Evolutionary conservation across 2,797 vertebrate genomes (phyloP).

Genomic region (Eleutherodactylus coqui): DNA sequence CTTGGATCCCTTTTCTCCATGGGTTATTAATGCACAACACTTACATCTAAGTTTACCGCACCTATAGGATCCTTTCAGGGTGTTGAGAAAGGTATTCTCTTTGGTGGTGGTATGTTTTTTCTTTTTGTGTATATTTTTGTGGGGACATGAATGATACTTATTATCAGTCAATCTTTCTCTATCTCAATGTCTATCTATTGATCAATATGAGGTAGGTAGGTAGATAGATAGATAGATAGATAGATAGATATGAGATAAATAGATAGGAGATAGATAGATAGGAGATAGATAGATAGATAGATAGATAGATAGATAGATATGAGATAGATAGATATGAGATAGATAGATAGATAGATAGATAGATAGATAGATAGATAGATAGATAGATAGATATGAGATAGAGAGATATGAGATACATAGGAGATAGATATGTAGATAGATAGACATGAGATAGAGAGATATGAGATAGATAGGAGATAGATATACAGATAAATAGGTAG

Average conservation of each 20-base stretch:
- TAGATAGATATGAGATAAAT: background rate
- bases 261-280: background rate
- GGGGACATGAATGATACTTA: no score
- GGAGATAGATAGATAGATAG: background rate
- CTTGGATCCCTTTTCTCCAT: no score
- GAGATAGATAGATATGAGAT: conserved; percentile 1
- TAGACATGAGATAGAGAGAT: background rate
- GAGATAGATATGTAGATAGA: background rate
- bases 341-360: conserved; percentile 1
- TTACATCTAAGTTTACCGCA: no score
- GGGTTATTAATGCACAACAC: no score
- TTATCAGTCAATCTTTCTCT: no score
- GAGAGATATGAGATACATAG: conserved; percentile 10
- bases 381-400: background rate
- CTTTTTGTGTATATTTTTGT: no score
- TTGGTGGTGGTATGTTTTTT: no score
- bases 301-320: background rate
- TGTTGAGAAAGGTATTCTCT: no score
- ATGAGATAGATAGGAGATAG: no score
- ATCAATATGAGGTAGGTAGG: background rate
- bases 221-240: conserved; percentile 12
- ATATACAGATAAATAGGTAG: no score
- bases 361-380: background rate
- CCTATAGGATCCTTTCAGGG: no score
- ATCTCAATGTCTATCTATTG: no score